Evolutionary conservation across 2,113 vertebrate species (phyloP), one percentile per base, ranked within the genome.

Genomic region (Macheiramphus alcinus): DNA sequence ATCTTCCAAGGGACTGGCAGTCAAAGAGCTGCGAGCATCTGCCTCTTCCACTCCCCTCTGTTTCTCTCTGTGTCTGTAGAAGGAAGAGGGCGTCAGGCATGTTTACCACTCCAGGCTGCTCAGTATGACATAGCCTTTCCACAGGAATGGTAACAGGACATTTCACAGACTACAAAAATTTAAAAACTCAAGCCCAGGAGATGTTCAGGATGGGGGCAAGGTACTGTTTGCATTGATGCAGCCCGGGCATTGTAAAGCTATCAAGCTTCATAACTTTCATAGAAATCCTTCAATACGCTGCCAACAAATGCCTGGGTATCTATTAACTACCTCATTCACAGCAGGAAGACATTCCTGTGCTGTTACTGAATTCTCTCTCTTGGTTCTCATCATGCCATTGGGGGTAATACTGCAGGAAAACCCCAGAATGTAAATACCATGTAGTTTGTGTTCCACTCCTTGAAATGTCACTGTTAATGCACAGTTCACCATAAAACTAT

Each of bases 1-100:
- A 80, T 73, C 84, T 94, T 92, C 52, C 90, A 93, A 92, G 87
- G 94, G 93, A 43, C 70, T 53, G 82, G 27, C 82, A 94, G 92
- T 75, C 93, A 86, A 23, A 86, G 61, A 93, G 72, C 81, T 90
- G 70, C 82, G 29, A 58, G 87, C 38, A 52, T 83, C 86, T 92
- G 36, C 80, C 87, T 88, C 66, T 45, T 61, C 75, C 68, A 38
- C 59, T 75, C 42, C 48, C 34, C 81, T 94, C 67, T 85, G 59
- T 18, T 90, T 61, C 29, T 85, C 16, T 55, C 53, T 82, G 47
- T 81, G 92, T 68, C 70, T 94, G 59, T 42, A 42, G 68, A 92
- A 88, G 25, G 40, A 72, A 68, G 40, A 47, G 80, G 66, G 62
- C 87, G 90, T 43, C 5, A 11, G 80, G 29, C 66, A 47, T 13